Base-by-base conservation (phyloP, 2,888 invertebrate species). In the Willowsia nigromaculata region DNA sequence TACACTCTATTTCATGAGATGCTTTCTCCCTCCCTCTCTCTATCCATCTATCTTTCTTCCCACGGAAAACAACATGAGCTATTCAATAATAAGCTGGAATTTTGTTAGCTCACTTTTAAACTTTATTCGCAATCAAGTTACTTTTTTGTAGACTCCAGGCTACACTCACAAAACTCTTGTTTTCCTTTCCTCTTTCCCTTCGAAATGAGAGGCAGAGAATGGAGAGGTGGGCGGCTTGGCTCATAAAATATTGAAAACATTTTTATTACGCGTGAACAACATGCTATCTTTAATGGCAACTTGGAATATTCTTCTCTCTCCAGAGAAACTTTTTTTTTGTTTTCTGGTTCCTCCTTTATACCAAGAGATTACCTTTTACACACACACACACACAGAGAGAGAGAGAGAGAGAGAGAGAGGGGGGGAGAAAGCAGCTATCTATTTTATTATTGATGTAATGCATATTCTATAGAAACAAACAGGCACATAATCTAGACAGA, bases 201-300 rank as follows among this genome's bases (percentile, higher is more conserved):
- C 7, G 37, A 65, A 65, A 65, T 65, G 37, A n/a, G 65, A 18
- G 18, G 65, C 37, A 15, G 37, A 65, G 37, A 15, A 18, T 15
- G 18, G 18, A 37, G 1, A 18, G 11, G 37, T 37, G 18, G 65
- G 65, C 7, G 22, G 37, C 18, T 0, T 27, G 15, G 0, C 65
- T 65, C 65, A 65, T 65, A 65, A 65, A 65, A 65, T 65, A 65
- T n/a, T 18, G 33, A 65, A 33, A 33, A 27, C 37, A 37, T 65
- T 33, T 37, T 59, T 27, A 56, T 56, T 56, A 56, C 56, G 1
- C 56, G n/a, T 50, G 18, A 53, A 53, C 53, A 53, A 53, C 53
- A 15, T 53, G 18, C 40, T 40, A 40, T 40, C 9, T n/a, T 43
- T 9, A 9, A 1, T 30, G 30, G 30, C 27, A 59, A 27, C 15